Evolutionary conservation across 2,888 invertebrate genomes (phyloP).

Genomic region (Tryphoninae sp.): DNA sequence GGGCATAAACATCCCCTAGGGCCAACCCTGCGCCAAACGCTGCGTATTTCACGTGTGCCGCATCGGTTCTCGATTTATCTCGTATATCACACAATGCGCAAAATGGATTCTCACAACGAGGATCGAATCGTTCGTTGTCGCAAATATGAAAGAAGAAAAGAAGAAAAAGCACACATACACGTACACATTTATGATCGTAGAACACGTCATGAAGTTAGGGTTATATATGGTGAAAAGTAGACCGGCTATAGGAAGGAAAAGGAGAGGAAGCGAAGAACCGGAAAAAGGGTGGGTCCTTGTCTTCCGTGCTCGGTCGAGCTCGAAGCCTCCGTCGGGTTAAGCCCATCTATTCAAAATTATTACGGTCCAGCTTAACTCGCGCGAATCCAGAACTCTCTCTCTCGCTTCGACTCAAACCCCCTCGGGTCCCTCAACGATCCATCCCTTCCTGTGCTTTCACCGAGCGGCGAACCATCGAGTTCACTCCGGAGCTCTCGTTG

Average conservation of each 20-base stretch:
- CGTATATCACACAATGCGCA: conserved; percentile 47
- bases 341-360: conserved; percentile 71
- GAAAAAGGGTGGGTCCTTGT: conserved; percentile 49
- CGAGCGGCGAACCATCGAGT: conserved; percentile 50
- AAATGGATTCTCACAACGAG: conserved; percentile 39
- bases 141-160: conserved; percentile 19
- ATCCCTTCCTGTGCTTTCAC: conserved; percentile 32
- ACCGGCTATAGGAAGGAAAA: conserved; percentile 45
- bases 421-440: conserved; percentile 30
- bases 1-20: neutral
- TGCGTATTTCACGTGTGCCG: conserved; percentile 19
- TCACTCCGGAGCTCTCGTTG: conserved; percentile 27
- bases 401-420: neutral
- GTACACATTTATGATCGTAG: conserved; percentile 31
- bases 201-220: neutral
- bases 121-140: neutral
- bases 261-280: conserved; percentile 28
- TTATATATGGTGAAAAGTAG: conserved; percentile 11
- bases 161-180: neutral
- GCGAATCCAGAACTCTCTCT: conserved; percentile 53
- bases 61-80: conserved; percentile 46
- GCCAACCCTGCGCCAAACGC: neutral
- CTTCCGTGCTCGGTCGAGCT: conserved; percentile 33
- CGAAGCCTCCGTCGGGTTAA: conserved; percentile 65
- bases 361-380: conserved; percentile 68